Base-by-base conservation (phyloP, 1,140 invertebrate species). In the Diuraphis noxia region DNA sequence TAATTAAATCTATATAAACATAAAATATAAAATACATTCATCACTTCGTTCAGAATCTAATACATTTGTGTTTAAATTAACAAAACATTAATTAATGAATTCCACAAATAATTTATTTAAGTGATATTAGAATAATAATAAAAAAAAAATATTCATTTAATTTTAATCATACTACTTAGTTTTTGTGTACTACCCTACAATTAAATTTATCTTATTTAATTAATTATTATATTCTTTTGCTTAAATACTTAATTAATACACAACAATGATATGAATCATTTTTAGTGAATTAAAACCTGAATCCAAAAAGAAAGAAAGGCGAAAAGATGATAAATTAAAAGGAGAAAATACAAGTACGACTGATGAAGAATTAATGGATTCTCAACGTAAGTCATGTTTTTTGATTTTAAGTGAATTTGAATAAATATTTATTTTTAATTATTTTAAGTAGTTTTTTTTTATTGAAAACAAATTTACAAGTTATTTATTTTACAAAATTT, bases 401-500 rank as follows among this genome's bases (percentile, higher is more conserved):
- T 63, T 40, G 38, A 72, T 8, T 38, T 36, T 81, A 30, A 38
- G 23, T 38, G 10, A 36, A 23, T 36, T 36, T n/a, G n/a, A n/a
- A 79, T 79, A 9, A 23, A 5, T 36, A 77, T 36, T 77, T 21
- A 21, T 36, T 77, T 81, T 10, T 30, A 36, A 40, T 40, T n/a
- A n/a, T n/a, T n/a, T n/a, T 81, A 38, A 38, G 3, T 25, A 84
- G 30, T 17, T 84, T 92, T 38, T 36, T 49, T 13, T 63, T 52
- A n/a, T n/a, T n/a, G n/a, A 63, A 56, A 72, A 72, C 72, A n/a
- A 88, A n/a, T 36, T 90, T 79, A 43, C 9, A 17, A 43, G 21
- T 13, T 79, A 34, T 46, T 90, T 43, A 36, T 43, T 46, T 90
- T 90, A 79, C 88, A 90, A 46, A 79, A 93, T 94, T 98, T 97